Evolutionary conservation across 2,797 vertebrate genomes (phyloP), one percentile per base, ranked within the genome.

Genomic region (Dryobates pubescens): DNA sequence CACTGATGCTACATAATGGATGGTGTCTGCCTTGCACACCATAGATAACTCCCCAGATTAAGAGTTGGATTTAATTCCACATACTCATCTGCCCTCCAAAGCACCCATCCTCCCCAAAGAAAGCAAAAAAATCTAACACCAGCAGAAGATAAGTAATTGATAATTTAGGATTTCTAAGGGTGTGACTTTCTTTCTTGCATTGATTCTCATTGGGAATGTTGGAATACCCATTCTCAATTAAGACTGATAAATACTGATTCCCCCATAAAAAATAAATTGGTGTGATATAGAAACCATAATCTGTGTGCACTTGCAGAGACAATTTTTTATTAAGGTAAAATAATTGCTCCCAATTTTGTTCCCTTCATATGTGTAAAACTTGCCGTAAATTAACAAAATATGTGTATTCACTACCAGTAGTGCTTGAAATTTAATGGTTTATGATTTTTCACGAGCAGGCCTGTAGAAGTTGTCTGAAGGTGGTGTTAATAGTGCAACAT

Each of bases 31-130:
- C 96, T 98, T 98, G 98, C 97, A 97, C 96, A 96, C 94, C 94
- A 95, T 75, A 98, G 98, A 99, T 99, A 99, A 98, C 97, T 97
- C 86, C 65, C 88, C 94, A 88, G 94, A 97, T 95, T 88, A 73
- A 78, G 89, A 88, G 69, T 88, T 96, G 90, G 89, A 96, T 97
- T 98, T 97, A 97, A 92, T 98, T 96, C 81, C 36, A 74, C 14
- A 45, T 47, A 87, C 17, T 87, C 53, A 85, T 18, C 45, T 90
- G 92, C 92, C 68, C 71, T 43, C 32, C 23, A 81, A 88, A 78
- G n/a, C 36, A 53, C n/a, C 17, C 56, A 83, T 4, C 14, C 18
- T 82, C 20, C 65, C 36, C n/a, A 77, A 85, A 65, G n/a, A 80
- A 77, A 91, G 92, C 26, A 84, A 82, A 86, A 56, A 57, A 41